phyloP scores from a whole-genome alignment of 1,140 invertebrate genomes.

The Globodera rostochiensis region DNA sequence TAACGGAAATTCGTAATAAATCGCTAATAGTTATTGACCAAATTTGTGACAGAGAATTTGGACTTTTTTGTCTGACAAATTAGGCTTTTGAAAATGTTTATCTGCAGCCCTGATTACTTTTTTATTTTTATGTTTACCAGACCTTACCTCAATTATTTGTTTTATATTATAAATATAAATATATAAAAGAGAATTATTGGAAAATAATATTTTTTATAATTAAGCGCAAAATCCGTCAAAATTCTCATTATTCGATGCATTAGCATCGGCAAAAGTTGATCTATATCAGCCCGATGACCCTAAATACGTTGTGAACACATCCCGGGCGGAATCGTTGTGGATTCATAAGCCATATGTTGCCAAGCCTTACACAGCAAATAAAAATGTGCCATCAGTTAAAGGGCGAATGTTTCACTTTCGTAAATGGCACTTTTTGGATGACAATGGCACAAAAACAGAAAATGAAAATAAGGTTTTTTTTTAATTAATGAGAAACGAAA shows the following conservation, averaged over 20 bases:
- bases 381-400: background rate
- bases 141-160: too few relatives aligned
- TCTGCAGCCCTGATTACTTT: too few relatives aligned
- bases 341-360: background rate
- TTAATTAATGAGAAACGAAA: too few relatives aligned
- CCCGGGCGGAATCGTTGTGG: background rate
- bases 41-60: too few relatives aligned
- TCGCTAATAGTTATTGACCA: too few relatives aligned
- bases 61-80: too few relatives aligned
- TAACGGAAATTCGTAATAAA: too few relatives aligned
- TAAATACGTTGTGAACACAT: constrained; percentile 11
- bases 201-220: background rate
- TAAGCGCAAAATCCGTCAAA: background rate
- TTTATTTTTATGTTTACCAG: too few relatives aligned
- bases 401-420: constrained; percentile 4
- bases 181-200: too few relatives aligned
- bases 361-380: background rate
- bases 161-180: too few relatives aligned
- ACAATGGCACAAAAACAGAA: background rate
- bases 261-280: background rate
- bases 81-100: too few relatives aligned
- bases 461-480: background rate
- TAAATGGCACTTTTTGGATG: background rate
- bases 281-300: constrained; percentile 9
- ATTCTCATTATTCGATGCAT: background rate